A percentile compares a stretch with the other conserved stretches of the same genome.
Evolutionary conservation across 2,113 vertebrate species (phyloP).

Genomic region (Genyomyrus donnyi): DNA sequence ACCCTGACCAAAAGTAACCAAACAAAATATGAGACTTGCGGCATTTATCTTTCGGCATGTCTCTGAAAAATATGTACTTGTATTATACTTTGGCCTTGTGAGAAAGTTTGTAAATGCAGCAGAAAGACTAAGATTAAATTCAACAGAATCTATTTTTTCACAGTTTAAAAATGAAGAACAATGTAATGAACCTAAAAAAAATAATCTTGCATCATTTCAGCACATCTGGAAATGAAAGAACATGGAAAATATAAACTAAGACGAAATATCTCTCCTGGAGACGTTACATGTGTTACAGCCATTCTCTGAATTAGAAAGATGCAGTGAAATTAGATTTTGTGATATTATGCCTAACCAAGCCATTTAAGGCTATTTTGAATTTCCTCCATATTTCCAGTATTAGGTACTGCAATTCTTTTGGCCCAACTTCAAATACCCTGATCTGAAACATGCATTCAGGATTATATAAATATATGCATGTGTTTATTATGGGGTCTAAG

Average conservation of each 20-base stretch:
- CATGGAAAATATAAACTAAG: background rate
- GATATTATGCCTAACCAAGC: background rate
- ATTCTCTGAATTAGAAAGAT: background rate
- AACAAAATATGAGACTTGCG: too few relatives aligned
- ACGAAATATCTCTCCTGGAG: background rate
- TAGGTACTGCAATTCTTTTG: background rate
- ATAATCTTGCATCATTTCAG: background rate
- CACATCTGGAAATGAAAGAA: background rate
- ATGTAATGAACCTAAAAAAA: background rate
- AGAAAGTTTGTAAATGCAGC: background rate
- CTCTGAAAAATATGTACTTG: background rate
- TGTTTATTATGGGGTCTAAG: conserved; percentile 1
- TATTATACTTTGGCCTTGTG: background rate
- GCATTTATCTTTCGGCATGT: background rate
- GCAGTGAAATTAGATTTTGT: background rate
- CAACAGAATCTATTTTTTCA: background rate
- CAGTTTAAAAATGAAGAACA: background rate
- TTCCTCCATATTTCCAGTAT: background rate
- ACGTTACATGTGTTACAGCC: background rate
- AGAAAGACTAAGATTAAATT: background rate
- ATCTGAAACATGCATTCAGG: conserved; percentile 5
- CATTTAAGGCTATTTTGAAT: background rate
- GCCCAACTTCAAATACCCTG: background rate
- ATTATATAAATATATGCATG: conserved; percentile 5
- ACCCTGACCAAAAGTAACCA: too few relatives aligned